Base-by-base conservation (phyloP, 2,888 invertebrate species). In the Ornithoptera priamus region DNA sequence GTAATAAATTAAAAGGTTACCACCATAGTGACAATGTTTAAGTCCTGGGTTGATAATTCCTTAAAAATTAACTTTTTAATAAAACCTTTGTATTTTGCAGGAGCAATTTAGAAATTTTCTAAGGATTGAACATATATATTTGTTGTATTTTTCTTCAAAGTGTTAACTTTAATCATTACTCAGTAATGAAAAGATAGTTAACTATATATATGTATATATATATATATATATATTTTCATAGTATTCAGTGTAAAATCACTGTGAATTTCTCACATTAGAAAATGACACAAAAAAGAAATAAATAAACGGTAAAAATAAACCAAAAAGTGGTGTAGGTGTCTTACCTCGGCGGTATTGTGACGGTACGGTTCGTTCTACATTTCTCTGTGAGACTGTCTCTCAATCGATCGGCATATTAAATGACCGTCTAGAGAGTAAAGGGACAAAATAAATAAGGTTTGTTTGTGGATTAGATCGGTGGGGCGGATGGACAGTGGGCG, bases 381-480 rank as follows among this genome's bases (percentile, higher is more conserved):
- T 89, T 90, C 90, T 91, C 91, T 92, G 89, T 93, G 92, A 90
- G 90, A 92, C 86, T 84, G 87, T 88, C 92, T 91, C 92, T 92
- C 92, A 87, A 84, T 92, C 91, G 92, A 93, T 92, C 92, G 93
- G 93, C 93, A 93, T 93, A 85, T 93, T 94, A 94, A 93, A 93
- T 94, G 94, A 94, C 94, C 94, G 94, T 94, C 94, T 94, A 94
- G 93, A 94, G 94, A 94, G 93, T 93, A 93, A 93, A 93, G 93
- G 93, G 93, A 93, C 87, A 93, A 93, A 92, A 93, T 92, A 93
- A 93, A 93, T 92, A 92, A 92, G 92, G 90, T 92, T 90, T 92
- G 90, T 90, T 85, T 88, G 88, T 86, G 90, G 90, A 88, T 88
- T 88, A 88, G 84, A 88, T 85, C 84, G 86, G 84, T 83, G 80